Base-by-base conservation (phyloP, 2,797 vertebrate genomes). In the Pachyuromys duprasi region DNA sequence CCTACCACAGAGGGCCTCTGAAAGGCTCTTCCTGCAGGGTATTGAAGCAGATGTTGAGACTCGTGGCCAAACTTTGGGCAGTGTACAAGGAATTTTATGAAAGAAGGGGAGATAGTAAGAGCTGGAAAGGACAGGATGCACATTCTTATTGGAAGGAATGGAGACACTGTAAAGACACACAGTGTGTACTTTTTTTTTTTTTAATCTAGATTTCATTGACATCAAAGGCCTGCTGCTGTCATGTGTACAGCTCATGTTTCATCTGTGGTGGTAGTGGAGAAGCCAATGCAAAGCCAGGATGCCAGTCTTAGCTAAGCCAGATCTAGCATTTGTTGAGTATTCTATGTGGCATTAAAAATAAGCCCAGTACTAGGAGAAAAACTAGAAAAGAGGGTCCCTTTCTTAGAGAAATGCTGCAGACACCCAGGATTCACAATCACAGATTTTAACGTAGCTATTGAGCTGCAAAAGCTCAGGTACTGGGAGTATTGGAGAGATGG, bases 301-400 rank as follows among this genome's bases (percentile, higher is more conserved):
- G 70, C n/a, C 94, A 22, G 28, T 45, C 5, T n/a, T 69, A 70
- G 74, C 5, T 12, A 62, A 63, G 80, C 9, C 95, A 24, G 49
- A 28, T 4, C 53, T 79, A 65, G 78, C 9, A 67, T 87, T 84
- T 81, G 18, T 17, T 86, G 28, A 87, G 20, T 14, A 70, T 8
- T 84, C 8, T 74, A 26, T 63, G 53, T 62, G 78, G 70, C 42
- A 87, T 86, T 75, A 79, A 42, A 87, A 91, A 39, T n/a, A 81
- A 83, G 24, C 26, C 55, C n/a, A 39, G 13, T 79, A 28, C 5
- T 42, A 86, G 45, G 49, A 78, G 65, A 67, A 93, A 80, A 91
- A 49, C 92, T n/a, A 90, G 78, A 89, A 96, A 95, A 94, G 60
- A 80, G 60, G 36, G 6, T 62, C 67, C 11, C 8, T 82, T 93